Percentiles rank a stretch among this genome's conserved stretches.
phyloP scores from a whole-genome alignment of 2,797 vertebrate species.

The Antennarius maculatus region DNA sequence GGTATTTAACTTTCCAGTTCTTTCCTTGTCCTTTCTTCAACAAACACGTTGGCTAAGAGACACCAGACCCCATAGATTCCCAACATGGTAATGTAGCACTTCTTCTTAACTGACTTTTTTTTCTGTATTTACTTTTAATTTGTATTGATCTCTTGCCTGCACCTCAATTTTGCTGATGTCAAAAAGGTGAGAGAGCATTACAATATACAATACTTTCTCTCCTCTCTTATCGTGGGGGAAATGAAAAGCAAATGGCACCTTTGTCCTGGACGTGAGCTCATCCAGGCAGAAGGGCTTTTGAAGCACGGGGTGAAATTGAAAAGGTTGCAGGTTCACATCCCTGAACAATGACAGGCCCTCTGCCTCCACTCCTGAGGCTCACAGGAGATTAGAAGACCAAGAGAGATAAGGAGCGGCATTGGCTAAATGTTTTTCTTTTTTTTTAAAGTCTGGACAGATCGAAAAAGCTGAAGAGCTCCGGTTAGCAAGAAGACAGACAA shows the following conservation, averaged over 20 bases:
- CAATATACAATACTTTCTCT: conserved; percentile 79
- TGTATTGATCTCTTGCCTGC: conserved; percentile 83
- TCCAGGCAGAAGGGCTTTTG: conserved; percentile 81
- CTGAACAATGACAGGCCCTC: conserved; percentile 83
- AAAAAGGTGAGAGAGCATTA: conserved; percentile 82
- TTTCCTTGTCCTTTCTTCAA: conserved; percentile 41
- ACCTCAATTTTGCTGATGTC: conserved; percentile 84
- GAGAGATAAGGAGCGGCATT: conserved; percentile 80
- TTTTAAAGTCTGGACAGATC: conserved; percentile 62
- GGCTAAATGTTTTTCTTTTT: conserved; percentile 68
- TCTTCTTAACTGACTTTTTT: conserved; percentile 60
- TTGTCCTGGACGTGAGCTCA: conserved; percentile 80
- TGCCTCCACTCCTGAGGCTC: conserved; percentile 76
- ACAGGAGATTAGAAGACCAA: conserved; percentile 81
- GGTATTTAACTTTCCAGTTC: conserved; percentile 58
- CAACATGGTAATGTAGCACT: conserved; percentile 63
- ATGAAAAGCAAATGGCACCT: conserved; percentile 84
- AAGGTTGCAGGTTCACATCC: conserved; percentile 85
- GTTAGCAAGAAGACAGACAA: conserved; percentile 74
- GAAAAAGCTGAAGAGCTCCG: conserved; percentile 71
- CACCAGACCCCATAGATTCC: conserved; percentile 76
- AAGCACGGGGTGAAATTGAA: conserved; percentile 82
- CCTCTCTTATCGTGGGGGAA: conserved; percentile 74
- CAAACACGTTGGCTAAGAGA: conserved; percentile 71
- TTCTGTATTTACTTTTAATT: conserved; percentile 92